Base-by-base conservation (phyloP, 2,797 vertebrate genomes). In the Crypturellus tataupa region DNA sequence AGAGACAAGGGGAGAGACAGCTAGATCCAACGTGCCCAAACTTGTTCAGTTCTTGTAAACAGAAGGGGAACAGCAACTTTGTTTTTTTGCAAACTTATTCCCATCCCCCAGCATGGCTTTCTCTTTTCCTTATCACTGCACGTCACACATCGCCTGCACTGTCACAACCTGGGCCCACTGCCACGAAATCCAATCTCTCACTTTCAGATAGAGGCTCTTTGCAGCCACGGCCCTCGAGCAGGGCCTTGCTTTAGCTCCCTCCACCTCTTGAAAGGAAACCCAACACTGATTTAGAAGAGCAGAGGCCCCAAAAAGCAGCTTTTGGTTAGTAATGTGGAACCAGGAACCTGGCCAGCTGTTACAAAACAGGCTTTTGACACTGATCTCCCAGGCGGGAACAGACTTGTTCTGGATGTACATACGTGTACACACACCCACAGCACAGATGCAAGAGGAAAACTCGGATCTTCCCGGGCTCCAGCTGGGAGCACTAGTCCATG, bases 341-440 rank as follows among this genome's bases (percentile, higher is more conserved):
- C 63, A 95, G 93, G 91, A 96, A 91, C 77, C 82, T 35, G 63
- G 93, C 95, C 94, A 97, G 92, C 85, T 95, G 90, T 96, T 95
- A 91, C 94, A 96, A 95, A 95, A 95, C 23, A 72, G 63, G 72
- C 85, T 96, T 93, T 89, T 93, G 94, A 97, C 93, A 93, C 92
- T 88, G 93, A 93, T 95, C 85, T 96, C 80, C 85, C 91, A 89
- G 86, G 93, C 95, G 96, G 94, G 95, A 96, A 92, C 94, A 94
- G 93, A 73, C 95, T 96, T 94, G 95, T 93, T 78, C 67, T 85
- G 87, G 78, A 91, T 72, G 67, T 62, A 90, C 15, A 2, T 85
- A 47, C 5, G 2, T 59, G 81, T 49, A 80, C 82, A 17, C 92
- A 95, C 96, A 91, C 96, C 91, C 96, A 95, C 95, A 91, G 0